A percentile compares a stretch with the other conserved stretches of the same genome.
Conservation (phyloP, 2,888 invertebrate species). For the Tenthredo distinguenda region DNA sequence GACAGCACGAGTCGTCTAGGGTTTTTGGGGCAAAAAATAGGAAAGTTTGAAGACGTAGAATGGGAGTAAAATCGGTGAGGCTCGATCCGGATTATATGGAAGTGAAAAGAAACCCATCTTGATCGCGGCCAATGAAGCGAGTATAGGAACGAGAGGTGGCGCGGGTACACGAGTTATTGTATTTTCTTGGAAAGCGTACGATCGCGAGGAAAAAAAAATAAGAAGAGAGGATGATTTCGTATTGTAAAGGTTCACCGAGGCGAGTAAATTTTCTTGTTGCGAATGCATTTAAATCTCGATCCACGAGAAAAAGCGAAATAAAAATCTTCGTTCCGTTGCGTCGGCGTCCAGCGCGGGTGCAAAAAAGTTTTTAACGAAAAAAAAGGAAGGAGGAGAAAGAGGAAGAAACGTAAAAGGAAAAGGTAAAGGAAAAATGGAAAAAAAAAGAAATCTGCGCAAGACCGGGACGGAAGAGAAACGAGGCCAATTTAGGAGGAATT, state of each 20-base stretch:
- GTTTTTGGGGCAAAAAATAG: not conserved
- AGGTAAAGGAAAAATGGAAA: constrained; percentile 49
- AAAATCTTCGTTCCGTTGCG: not conserved
- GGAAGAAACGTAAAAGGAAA: constrained; percentile 12
- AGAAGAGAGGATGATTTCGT: constrained; percentile 50
- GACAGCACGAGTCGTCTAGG: constrained; percentile 13
- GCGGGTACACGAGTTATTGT: constrained; percentile 64
- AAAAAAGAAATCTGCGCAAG: constrained; percentile 54
- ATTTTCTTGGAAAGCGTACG: constrained; percentile 57
- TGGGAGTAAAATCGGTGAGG: not conserved
- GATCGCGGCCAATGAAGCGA: constrained; percentile 70
- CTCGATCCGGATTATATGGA: constrained; percentile 55
- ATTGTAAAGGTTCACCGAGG: constrained; percentile 65
- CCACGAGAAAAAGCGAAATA: not conserved
- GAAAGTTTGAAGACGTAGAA: not conserved
- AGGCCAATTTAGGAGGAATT: constrained; percentile 65
- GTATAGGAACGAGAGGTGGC: constrained; percentile 56
- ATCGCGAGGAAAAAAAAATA: constrained; percentile 28
- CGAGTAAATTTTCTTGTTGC: constrained; percentile 57
- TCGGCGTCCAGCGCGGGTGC: constrained; percentile 12
- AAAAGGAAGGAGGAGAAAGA: not conserved
- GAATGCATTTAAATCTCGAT: constrained; percentile 42
- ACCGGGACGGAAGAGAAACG: constrained; percentile 63
- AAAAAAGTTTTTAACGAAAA: not conserved
- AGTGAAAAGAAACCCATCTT: constrained; percentile 62